These are phyloP conservation scores for Drosophila pegasa DNA, from an alignment of 2,888 invertebrate species.

Conservation along the genomic window DNA sequence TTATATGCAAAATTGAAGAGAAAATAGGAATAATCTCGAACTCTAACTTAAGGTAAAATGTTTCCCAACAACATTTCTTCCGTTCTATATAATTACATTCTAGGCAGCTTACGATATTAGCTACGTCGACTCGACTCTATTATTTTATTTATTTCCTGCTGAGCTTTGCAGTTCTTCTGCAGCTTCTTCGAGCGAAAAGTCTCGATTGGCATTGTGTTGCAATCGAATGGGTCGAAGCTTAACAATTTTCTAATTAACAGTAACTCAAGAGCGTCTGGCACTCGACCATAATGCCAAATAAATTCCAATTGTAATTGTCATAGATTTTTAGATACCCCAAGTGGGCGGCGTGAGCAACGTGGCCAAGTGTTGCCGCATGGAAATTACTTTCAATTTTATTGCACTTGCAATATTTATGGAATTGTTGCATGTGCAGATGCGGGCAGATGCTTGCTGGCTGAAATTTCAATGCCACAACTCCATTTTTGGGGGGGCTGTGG, in stretches of 20 bases:
- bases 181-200: not conserved
- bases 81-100: no score
- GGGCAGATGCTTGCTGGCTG: slow-evolving; percentile 30
- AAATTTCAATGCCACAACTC: slow-evolving; percentile 38
- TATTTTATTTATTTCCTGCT: not conserved
- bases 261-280: slow-evolving; percentile 55
- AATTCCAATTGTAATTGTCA: slow-evolving; percentile 70
- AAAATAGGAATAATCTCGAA: no score
- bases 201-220: slow-evolving; percentile 2
- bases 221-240: slow-evolving; percentile 13
- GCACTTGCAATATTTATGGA: slow-evolving; percentile 60
- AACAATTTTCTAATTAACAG: slow-evolving; percentile 74
- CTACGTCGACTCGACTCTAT: not conserved
- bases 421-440: slow-evolving; percentile 42
- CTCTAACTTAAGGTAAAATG: no score
- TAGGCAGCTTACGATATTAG: no score
- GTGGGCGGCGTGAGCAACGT: slow-evolving; percentile 9
- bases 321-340: slow-evolving; percentile 47
- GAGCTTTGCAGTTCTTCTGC: not conserved
- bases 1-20: no score
- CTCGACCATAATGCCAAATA: slow-evolving; percentile 49
- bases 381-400: slow-evolving; percentile 70
- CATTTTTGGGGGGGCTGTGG: not conserved
- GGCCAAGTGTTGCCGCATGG: slow-evolving; percentile 30
- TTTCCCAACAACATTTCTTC: no score